These are phyloP conservation scores for Anagyrus pseudococci DNA, from an alignment of 2,888 invertebrate genomes.

Conservation along the genomic window DNA sequence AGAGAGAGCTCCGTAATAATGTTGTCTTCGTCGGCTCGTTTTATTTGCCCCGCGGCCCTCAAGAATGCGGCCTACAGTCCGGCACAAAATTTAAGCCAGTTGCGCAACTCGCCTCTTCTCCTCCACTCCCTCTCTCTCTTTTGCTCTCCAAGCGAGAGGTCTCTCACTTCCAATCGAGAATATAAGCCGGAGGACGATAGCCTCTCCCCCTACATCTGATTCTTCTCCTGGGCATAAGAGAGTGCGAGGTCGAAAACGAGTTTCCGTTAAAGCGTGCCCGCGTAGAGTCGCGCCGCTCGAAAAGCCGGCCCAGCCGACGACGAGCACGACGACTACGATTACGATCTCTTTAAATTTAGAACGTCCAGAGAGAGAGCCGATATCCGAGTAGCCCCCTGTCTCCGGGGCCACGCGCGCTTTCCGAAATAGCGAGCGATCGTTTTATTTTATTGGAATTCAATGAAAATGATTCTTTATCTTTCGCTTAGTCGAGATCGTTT, in stretches of 20 bases:
- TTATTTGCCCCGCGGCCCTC: conserved; percentile 58
- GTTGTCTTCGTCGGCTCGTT: conserved; percentile 60
- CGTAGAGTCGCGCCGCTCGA: conserved; percentile 2
- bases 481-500: too few species aligned
- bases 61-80: conserved; percentile 62
- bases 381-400: background rate
- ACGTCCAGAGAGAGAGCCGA: background rate
- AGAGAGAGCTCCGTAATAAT: conserved; percentile 56
- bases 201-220: too few species aligned
- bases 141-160: too few species aligned
- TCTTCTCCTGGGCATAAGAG: background rate
- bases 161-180: too few species aligned
- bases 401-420: background rate
- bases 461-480: background rate
- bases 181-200: background rate
- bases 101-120: conserved; percentile 52
- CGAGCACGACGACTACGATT: background rate
- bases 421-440: background rate
- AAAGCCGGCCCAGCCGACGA: background rate
- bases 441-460: conserved; percentile 8
- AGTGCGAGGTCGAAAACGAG: conserved; percentile 26
- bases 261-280: conserved; percentile 28
- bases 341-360: conserved; percentile 17
- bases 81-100: conserved; percentile 57
- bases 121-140: background rate